Evolutionary conservation across 2,113 vertebrate species (phyloP), one percentile per base, ranked within the genome.

Genomic region (Cyprinus carpio): DNA sequence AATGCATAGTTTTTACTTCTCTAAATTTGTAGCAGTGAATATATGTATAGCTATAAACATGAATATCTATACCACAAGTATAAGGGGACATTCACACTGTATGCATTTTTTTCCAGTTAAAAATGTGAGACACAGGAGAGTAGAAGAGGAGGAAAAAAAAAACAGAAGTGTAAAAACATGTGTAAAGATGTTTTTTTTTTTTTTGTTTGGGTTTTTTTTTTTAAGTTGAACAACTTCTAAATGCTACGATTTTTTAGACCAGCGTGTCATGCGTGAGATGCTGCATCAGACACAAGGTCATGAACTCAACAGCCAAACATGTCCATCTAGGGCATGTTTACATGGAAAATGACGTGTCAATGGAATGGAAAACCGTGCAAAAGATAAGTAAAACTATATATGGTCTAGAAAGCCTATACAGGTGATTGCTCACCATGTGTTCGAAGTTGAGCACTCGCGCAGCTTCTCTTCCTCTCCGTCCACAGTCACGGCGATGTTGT

Each of bases 381-480:
- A 8, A 71, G 31, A 20, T 0, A 4, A 37, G 67, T 23, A 71
- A 23, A 8, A 12, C 1, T 65, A 2, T 31, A 3, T 65, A 3
- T 23, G 20, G 7, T 7, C 20, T 58, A 23, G n/a, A 20, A 58
- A 58, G 65, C 15, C n/a, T n/a, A 9, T 29, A 4, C 46, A 13
- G 43, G 9, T 4, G 49, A n/a, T n/a, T n/a, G n/a, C 49, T 91
- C 80, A 95, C 93, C 94, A 40, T n/a, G 93, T 95, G 88, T 96
- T n/a, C 93, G 56, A 96, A 96, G 92, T 93, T 95, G 40, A 95
- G 91, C 51, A 94, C 91, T 1, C 91, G 91, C 0, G 95, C 93
- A 1, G 94, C 94, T 86, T 95, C 95, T 6, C n/a, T n/a, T n/a
- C n/a, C n/a, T n/a, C n/a, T n/a, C 93, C 94, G 87, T 96, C 95